A percentile compares a stretch with the other conserved stretches of the same genome.
Conservation (phyloP, 2,888 invertebrate genomes). For the Drosophila phalerata region DNA sequence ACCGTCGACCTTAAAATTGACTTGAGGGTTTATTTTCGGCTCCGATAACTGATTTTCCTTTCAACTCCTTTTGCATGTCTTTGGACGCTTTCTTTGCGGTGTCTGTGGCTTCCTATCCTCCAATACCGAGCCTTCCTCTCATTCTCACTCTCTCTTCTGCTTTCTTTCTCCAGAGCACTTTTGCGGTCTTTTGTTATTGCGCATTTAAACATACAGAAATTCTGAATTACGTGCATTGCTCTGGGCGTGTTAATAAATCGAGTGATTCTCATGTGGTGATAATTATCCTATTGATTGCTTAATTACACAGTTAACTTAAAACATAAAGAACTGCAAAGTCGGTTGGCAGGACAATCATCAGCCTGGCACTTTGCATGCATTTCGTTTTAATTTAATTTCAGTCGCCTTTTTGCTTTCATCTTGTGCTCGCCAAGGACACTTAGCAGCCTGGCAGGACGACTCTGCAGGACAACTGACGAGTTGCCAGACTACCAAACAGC, state of each 20-base stretch:
- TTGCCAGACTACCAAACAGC: not conserved
- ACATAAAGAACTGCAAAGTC: conserved; percentile 12
- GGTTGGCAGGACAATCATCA: conserved; percentile 12
- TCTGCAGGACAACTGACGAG: conserved; percentile 2
- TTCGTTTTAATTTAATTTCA: conserved; percentile 80
- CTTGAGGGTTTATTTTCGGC: conserved; percentile 1
- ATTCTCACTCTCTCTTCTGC: not conserved
- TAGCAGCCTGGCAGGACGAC: conserved; percentile 47
- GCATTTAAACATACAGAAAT: conserved; percentile 67
- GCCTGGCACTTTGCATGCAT: conserved; percentile 77
- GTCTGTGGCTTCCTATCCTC: not conserved
- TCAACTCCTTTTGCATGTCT: conserved; percentile 6
- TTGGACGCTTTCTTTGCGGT: conserved; percentile 16
- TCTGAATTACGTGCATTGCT: conserved; percentile 36
- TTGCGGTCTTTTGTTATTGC: conserved; percentile 54
- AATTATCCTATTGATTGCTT: conserved; percentile 80
- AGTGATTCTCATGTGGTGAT: conserved; percentile 79
- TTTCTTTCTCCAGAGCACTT: conserved; percentile 9
- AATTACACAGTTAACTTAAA: conserved; percentile 72
- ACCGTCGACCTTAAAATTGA: conserved; percentile 21
- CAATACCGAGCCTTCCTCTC: not conserved
- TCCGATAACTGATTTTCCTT: not conserved
- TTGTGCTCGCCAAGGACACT: conserved; percentile 68
- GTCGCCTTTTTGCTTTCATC: conserved; percentile 77
- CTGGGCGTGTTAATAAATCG: conserved; percentile 78